Evolutionary conservation across 2,113 vertebrate genomes (phyloP).

Genomic region (Podarcis cretensis): DNA sequence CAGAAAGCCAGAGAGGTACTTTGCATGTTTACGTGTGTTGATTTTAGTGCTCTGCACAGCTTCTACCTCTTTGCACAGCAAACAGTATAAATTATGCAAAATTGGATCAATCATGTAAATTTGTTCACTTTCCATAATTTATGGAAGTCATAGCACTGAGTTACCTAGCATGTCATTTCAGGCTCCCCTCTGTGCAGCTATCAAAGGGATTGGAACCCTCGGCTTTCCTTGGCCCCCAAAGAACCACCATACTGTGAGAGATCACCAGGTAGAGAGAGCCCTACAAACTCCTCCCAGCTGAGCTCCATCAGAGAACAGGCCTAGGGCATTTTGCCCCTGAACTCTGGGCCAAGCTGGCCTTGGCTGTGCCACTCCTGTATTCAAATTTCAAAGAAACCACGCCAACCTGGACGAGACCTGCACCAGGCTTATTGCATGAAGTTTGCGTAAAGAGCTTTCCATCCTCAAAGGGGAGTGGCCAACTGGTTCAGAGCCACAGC

Average conservation of each 20-base stretch:
- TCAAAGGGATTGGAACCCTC: background rate
- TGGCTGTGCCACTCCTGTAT: too few species aligned
- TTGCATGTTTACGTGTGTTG: too few species aligned
- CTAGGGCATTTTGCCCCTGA: too few species aligned
- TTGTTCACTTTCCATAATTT: background rate
- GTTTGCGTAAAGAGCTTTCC: background rate
- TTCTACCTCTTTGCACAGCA: background rate
- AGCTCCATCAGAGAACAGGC: background rate
- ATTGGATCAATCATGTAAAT: background rate
- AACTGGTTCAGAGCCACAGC: background rate
- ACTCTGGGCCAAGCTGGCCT: too few species aligned
- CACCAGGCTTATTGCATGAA: background rate
- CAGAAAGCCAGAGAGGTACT: background rate
- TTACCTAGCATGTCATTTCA: background rate
- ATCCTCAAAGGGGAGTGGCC: too few species aligned
- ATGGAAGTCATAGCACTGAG: background rate
- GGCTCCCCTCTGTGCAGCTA: background rate
- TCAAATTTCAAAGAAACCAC: background rate
- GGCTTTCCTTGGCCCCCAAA: background rate
- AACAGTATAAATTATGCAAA: background rate
- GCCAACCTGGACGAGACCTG: background rate
- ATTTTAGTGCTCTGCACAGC: background rate
- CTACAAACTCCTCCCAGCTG: background rate
- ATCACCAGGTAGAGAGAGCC: background rate
- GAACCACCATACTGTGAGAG: background rate